Conservation (phyloP, 2,888 invertebrate genomes). For the Fragum fragum region DNA sequence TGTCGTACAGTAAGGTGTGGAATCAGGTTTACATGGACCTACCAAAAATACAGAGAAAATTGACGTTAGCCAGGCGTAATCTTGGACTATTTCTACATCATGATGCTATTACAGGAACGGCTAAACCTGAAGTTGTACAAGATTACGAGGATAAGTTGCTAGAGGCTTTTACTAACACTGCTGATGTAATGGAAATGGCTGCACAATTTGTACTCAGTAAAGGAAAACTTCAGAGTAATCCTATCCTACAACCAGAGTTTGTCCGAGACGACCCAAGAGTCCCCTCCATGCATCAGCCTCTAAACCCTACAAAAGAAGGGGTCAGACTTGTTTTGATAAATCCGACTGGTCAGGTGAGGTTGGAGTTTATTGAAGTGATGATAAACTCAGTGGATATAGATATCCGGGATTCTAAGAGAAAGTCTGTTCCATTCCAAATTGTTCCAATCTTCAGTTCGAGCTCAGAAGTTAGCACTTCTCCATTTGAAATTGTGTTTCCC, state of each 20-base stretch:
- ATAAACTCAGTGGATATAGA: constrained; percentile 91
- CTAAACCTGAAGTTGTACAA: constrained; percentile 96
- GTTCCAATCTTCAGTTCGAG: constrained; percentile 92
- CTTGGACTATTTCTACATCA: constrained; percentile 98
- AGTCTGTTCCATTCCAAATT: constrained; percentile 92
- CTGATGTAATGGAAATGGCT: constrained; percentile 71
- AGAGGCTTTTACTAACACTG: constrained; percentile 72
- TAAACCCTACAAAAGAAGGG: constrained; percentile 72
- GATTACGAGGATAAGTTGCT: constrained; percentile 90
- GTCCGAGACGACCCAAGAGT: constrained; percentile 61
- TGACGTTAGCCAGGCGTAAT: constrained; percentile 91
- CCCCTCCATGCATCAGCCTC: constrained; percentile 70
- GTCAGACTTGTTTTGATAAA: constrained; percentile 91
- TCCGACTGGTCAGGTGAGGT: constrained; percentile 92
- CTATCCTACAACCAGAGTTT: constrained; percentile 74
- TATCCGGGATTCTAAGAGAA: constrained; percentile 87
- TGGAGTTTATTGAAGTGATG: constrained; percentile 93
- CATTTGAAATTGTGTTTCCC: constrained; percentile 91
- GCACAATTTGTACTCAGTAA: constrained; percentile 74
- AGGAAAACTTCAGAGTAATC: constrained; percentile 69
- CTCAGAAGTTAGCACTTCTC: constrained; percentile 71
- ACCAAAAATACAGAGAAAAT: constrained; percentile 64
- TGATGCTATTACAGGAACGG: constrained; percentile 98
- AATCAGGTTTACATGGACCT: constrained; percentile 59
- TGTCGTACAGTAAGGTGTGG: constrained; percentile 72